A percentile compares a stretch with the other conserved stretches of the same genome.
phyloP scores from a whole-genome alignment of 2,113 vertebrate species.

The Crypturellus undulatus region DNA sequence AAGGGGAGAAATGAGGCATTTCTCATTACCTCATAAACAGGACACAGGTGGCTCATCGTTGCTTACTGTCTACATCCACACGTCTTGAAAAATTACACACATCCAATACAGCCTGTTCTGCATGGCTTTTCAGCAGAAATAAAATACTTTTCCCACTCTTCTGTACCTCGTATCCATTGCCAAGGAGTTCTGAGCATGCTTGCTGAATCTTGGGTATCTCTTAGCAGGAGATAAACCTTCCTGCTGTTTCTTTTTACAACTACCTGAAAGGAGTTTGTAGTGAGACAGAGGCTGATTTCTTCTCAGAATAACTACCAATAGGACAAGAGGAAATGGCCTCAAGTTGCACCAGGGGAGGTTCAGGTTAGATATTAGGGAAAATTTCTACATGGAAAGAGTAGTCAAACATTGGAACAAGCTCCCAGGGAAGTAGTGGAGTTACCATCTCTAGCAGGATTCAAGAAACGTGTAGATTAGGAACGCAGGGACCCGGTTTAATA shows the following conservation, averaged over 20 bases:
- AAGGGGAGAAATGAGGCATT: not conserved
- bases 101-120: not conserved
- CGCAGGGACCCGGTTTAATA: too few species aligned
- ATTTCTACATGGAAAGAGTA: too few species aligned
- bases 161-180: not conserved
- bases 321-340: too few species aligned
- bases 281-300: too few species aligned
- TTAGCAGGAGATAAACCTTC: not conserved
- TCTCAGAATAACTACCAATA: too few species aligned
- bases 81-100: not conserved
- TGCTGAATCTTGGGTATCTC: not conserved
- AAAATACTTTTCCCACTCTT: not conserved
- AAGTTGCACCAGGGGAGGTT: too few species aligned
- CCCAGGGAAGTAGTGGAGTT: too few species aligned
- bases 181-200: not conserved
- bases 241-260: not conserved
- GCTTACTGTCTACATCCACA: not conserved
- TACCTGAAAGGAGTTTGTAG: too few species aligned
- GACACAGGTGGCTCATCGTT: not conserved
- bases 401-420: too few species aligned
- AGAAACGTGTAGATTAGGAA: too few species aligned
- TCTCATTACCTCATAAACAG: not conserved
- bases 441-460: too few species aligned
- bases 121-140: not conserved
- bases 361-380: too few species aligned